Conservation (phyloP, 1,140 invertebrate species). For the Stegodyphus dumicola region DNA sequence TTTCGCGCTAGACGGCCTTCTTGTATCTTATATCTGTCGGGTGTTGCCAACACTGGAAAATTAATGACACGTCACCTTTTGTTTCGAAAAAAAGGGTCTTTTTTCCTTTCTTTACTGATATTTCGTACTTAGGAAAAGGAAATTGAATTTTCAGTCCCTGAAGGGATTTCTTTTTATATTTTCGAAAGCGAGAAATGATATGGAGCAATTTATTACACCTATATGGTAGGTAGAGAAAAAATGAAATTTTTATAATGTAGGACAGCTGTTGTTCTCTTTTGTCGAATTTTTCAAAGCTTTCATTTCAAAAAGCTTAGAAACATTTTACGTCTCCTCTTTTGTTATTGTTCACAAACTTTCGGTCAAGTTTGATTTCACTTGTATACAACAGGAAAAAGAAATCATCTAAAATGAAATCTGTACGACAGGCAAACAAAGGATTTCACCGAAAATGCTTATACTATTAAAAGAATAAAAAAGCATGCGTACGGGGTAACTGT, state of each 20-base stretch:
- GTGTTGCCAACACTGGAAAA: constrained; percentile 30
- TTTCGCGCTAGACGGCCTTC: not conserved
- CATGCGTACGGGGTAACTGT: too few relatives aligned
- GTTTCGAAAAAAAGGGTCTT: constrained; percentile 30
- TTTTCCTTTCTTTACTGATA: not conserved
- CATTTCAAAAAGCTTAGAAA: too few relatives aligned
- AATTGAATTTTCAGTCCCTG: constrained; percentile 58
- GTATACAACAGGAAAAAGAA: too few relatives aligned
- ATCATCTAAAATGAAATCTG: too few relatives aligned
- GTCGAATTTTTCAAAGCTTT: too few relatives aligned
- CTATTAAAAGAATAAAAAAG: too few relatives aligned
- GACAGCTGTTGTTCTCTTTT: not conserved
- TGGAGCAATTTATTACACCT: constrained; percentile 50
- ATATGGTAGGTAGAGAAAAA: not conserved
- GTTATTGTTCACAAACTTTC: too few relatives aligned
- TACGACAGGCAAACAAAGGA: too few relatives aligned
- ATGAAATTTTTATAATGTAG: not conserved
- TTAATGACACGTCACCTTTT: constrained; percentile 54
- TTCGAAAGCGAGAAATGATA: constrained; percentile 43
- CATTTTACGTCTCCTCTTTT: too few relatives aligned
- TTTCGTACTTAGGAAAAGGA: constrained; percentile 38
- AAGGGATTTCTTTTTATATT: constrained; percentile 54
- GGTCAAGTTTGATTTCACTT: too few relatives aligned
- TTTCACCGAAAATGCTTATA: too few relatives aligned
- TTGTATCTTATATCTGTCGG: constrained; percentile 2